phyloP scores from a whole-genome alignment of 1,140 invertebrate species.

The Riptortus pedestris region DNA sequence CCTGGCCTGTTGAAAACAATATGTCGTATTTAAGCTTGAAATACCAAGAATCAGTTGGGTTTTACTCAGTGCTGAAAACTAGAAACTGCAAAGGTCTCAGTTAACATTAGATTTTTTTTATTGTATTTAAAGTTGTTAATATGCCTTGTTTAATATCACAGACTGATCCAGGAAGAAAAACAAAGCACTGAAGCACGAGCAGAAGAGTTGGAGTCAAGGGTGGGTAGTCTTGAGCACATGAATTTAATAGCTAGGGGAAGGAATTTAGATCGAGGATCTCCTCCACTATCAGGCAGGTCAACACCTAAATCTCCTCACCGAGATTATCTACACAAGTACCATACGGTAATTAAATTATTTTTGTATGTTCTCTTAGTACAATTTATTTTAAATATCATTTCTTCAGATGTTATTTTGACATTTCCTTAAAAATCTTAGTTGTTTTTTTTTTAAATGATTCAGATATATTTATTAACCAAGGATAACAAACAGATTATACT shows the following conservation, averaged over 20 bases:
- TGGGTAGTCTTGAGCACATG: conserved; percentile 89
- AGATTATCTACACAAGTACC: conserved; percentile 73
- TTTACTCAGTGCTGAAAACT: too few relatives aligned
- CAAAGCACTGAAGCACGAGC: conserved; percentile 92
- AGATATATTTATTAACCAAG: conserved; percentile 7
- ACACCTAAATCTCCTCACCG: conserved; percentile 64
- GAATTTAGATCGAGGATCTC: conserved; percentile 60
- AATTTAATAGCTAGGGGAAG: conserved; percentile 69
- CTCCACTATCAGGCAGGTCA: conserved; percentile 66
- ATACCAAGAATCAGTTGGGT: too few relatives aligned
- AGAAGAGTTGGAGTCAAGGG: conserved; percentile 92
- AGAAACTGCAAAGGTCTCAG: too few relatives aligned
- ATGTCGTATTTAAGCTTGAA: too few relatives aligned
- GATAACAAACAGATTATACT: too few relatives aligned
- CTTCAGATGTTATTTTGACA: too few relatives aligned
- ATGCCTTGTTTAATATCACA: too few relatives aligned
- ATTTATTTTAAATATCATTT: conserved; percentile 2
- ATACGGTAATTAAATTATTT: conserved; percentile 49
- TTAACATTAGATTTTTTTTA: too few relatives aligned
- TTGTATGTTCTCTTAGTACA: background rate
- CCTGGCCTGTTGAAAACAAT: too few relatives aligned
- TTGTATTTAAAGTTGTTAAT: too few relatives aligned
- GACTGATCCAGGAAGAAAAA: conserved; percentile 96
- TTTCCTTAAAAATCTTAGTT: conserved; percentile 1
- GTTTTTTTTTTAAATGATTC: conserved; percentile 1